These are phyloP conservation scores for Junonia oenone DNA, from an alignment of 2,888 invertebrate genomes.

Conservation along the genomic window DNA sequence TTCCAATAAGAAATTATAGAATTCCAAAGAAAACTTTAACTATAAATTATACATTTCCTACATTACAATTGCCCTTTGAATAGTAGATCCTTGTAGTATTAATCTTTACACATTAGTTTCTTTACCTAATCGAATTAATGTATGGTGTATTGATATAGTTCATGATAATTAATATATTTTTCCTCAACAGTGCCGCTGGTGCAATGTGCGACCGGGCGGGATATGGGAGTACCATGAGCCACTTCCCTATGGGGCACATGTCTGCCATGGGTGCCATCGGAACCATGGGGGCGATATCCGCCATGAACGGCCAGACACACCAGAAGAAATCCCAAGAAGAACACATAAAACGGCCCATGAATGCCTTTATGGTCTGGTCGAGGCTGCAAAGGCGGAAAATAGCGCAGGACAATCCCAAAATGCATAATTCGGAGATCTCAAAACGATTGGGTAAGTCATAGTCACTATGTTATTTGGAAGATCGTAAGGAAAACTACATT, in stretches of 20 bases:
- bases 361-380: slow-evolving; percentile 99
- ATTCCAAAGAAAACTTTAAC: no score
- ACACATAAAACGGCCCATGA: slow-evolving; percentile 98
- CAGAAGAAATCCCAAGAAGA: slow-evolving; percentile 84
- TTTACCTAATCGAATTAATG: no score
- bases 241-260: slow-evolving; percentile 75
- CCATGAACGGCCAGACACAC: slow-evolving; percentile 77
- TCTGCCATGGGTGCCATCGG: slow-evolving; percentile 79
- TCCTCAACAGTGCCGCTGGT: slow-evolving; percentile 82
- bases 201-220: slow-evolving; percentile 85
- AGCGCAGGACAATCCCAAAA: slow-evolving; percentile 98
- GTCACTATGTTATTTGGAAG: no score
- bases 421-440: slow-evolving; percentile 98
- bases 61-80: no score
- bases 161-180: not conserved
- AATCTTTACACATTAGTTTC: no score
- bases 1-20: no score
- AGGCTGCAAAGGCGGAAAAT: slow-evolving; percentile 94
- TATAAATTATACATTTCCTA: no score
- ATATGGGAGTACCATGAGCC: slow-evolving; percentile 82
- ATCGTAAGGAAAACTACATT: no score
- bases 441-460: slow-evolving; percentile 90
- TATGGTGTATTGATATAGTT: not conserved
- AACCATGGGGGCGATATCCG: slow-evolving; percentile 74
- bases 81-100: no score